Evolutionary conservation across 2,113 vertebrate genomes (phyloP).

Genomic region (Anhinga rufa): DNA sequence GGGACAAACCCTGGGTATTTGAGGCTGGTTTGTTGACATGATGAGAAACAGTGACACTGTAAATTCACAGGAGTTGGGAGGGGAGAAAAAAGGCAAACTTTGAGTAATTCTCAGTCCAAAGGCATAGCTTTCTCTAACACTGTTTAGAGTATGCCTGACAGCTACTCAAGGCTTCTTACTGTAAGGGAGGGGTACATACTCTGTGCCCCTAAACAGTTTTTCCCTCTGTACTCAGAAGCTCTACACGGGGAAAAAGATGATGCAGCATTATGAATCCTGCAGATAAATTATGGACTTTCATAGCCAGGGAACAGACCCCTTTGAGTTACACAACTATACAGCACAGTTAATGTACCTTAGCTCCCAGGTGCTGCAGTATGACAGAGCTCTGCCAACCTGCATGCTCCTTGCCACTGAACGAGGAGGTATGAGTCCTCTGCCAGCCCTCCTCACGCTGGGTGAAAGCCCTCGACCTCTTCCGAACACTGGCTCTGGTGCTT

Average conservation of each 20-base stretch:
- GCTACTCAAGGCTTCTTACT: background rate
- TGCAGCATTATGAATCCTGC: background rate
- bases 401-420: accelerated
- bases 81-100: background rate
- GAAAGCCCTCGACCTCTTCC: accelerated
- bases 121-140: background rate
- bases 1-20: background rate
- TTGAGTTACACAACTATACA: background rate
- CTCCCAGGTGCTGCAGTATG: background rate
- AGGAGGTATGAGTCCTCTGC: background rate
- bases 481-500: background rate
- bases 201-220: background rate
- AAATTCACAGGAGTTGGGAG: background rate
- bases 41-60: background rate
- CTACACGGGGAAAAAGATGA: background rate
- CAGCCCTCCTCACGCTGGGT: background rate
- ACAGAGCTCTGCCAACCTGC: background rate
- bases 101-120: background rate
- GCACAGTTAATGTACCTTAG: background rate
- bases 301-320: background rate
- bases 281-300: background rate
- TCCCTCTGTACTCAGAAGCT: background rate
- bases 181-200: background rate
- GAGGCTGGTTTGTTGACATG: background rate
- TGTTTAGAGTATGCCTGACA: background rate